Conservation (phyloP, 2,113 vertebrate species). For the Egretta garzetta region DNA sequence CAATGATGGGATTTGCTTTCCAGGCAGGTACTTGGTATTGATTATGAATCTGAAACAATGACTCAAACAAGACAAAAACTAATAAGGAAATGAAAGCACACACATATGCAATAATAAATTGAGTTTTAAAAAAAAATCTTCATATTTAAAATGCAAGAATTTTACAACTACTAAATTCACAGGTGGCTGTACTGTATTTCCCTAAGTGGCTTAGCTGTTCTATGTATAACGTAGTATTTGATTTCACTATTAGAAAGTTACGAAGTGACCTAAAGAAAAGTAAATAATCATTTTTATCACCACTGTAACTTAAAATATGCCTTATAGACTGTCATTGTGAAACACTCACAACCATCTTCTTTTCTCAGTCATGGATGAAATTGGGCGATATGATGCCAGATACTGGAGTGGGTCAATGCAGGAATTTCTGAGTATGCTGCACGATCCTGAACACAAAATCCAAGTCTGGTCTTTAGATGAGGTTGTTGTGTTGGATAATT, state of each 20-base stretch:
- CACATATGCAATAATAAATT: neutral
- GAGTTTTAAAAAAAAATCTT: neutral
- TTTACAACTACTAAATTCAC: neutral
- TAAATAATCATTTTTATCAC: neutral
- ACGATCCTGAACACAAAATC: neutral
- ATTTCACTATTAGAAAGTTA: neutral
- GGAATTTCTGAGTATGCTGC: neutral
- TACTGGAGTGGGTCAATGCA: neutral
- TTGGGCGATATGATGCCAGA: neutral
- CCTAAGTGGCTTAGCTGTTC: neutral
- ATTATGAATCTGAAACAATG: neutral
- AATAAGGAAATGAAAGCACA: neutral
- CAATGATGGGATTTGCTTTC: neutral
- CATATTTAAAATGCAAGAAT: neutral
- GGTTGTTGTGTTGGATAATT: neutral
- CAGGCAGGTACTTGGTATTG: neutral
- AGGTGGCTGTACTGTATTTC: neutral
- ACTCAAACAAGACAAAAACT: neutral
- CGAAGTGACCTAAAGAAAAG: neutral
- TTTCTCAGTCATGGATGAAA: neutral
- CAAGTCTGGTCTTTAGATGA: neutral
- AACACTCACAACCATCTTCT: neutral
- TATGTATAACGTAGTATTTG: neutral
- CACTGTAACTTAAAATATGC: neutral
- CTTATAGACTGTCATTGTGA: rapidly evolving